phyloP scores from a whole-genome alignment of 2,113 vertebrate genomes.

The Numida meleagris region DNA sequence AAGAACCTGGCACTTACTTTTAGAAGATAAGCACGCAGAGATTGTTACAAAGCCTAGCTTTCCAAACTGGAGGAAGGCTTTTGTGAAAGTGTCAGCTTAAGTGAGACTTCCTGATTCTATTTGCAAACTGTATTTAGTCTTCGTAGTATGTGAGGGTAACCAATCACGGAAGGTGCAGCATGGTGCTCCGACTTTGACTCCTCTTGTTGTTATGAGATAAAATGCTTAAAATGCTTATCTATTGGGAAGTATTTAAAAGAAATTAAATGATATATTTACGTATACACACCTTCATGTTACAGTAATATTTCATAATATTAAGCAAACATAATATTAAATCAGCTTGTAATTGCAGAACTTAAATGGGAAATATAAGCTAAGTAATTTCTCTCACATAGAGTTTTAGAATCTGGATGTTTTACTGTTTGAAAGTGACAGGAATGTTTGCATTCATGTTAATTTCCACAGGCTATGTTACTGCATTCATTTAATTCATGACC shows the following conservation, averaged over 20 bases:
- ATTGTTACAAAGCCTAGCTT: background rate
- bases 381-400: background rate
- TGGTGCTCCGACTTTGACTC: background rate
- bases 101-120: background rate
- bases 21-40: background rate
- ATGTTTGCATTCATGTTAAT: background rate
- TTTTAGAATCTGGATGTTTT: background rate
- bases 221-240: background rate
- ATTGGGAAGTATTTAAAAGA: background rate
- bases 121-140: background rate
- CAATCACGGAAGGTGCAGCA: background rate
- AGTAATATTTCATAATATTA: background rate
- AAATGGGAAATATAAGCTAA: background rate
- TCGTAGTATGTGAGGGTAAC: background rate
- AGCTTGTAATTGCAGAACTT: background rate
- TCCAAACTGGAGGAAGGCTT: background rate
- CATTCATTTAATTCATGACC: background rate
- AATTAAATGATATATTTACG: background rate
- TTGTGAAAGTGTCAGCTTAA: background rate
- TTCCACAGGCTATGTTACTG: background rate
- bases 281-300: background rate
- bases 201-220: background rate
- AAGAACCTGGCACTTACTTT: background rate
- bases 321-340: background rate
- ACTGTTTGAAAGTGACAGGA: background rate